These are phyloP conservation scores for Eupithecia abbreviata DNA, from an alignment of 2,888 invertebrate genomes.

Conservation along the genomic window DNA sequence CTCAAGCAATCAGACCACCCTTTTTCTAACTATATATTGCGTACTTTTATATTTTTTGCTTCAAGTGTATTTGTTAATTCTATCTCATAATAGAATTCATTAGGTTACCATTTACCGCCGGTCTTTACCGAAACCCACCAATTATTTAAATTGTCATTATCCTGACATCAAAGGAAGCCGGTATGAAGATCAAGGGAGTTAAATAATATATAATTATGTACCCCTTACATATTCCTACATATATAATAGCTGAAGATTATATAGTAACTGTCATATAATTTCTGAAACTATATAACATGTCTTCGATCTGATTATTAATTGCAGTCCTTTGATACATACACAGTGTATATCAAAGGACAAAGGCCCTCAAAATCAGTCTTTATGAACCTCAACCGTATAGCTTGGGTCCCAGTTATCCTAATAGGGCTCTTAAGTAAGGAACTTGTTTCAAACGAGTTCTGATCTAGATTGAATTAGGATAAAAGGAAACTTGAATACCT, in stretches of 20 bases:
- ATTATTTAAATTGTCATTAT: background rate
- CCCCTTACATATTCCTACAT: background rate
- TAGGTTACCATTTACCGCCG: background rate
- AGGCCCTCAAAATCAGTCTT: slow-evolving; percentile 15
- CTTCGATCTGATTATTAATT: slow-evolving; percentile 11
- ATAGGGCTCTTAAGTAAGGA: slow-evolving; percentile 11
- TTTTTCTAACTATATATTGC: too few relatives aligned
- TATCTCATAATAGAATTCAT: background rate
- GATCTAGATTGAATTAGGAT: background rate
- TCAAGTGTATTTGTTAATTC: too few relatives aligned
- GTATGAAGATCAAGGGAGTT: background rate
- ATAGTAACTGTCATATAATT: background rate
- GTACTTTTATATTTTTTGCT: background rate
- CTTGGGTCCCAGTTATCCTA: slow-evolving; percentile 16
- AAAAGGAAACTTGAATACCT: background rate
- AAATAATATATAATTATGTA: background rate
- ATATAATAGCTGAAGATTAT: background rate
- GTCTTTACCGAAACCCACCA: background rate
- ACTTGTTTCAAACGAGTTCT: slow-evolving; percentile 7
- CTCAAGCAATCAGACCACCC: background rate
- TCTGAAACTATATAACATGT: background rate
- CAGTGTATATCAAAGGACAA: background rate
- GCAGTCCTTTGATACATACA: background rate
- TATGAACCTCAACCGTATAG: slow-evolving; percentile 1
- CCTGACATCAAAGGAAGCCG: background rate